Evolutionary conservation across 2,113 vertebrate genomes (phyloP).

Genomic region (Prolemur simus): DNA sequence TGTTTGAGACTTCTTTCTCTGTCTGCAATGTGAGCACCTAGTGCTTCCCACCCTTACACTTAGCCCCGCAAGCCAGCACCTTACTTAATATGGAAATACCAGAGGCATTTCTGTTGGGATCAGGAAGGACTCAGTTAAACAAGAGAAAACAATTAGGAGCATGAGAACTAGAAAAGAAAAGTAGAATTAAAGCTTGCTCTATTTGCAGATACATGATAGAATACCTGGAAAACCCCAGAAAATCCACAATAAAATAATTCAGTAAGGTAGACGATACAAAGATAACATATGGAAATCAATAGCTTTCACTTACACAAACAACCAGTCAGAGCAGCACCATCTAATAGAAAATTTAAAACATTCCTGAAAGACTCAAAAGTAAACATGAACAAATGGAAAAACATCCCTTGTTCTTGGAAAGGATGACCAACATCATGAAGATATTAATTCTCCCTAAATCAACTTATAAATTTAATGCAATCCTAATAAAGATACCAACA

Average conservation of each 20-base stretch:
- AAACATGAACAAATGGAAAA: background rate
- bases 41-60: no score
- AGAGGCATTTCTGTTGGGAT: background rate
- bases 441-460: background rate
- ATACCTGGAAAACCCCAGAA: background rate
- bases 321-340: background rate
- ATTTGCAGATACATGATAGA: fast-evolving
- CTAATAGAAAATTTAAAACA: background rate
- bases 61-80: background rate
- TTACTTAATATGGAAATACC: background rate
- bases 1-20: no score
- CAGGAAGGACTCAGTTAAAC: background rate
- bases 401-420: background rate
- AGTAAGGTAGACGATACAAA: background rate
- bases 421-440: background rate
- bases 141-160: background rate
- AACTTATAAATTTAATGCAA: no score
- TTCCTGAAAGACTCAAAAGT: background rate
- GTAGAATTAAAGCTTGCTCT: background rate
- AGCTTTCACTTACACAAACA: no score
- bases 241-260: background rate
- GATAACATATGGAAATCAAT: background rate
- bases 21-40: no score
- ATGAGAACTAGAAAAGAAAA: background rate
- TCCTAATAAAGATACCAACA: background rate